Base-by-base conservation (phyloP, 2,888 invertebrate genomes). In the Dimorphilus gyrociliatus region DNA sequence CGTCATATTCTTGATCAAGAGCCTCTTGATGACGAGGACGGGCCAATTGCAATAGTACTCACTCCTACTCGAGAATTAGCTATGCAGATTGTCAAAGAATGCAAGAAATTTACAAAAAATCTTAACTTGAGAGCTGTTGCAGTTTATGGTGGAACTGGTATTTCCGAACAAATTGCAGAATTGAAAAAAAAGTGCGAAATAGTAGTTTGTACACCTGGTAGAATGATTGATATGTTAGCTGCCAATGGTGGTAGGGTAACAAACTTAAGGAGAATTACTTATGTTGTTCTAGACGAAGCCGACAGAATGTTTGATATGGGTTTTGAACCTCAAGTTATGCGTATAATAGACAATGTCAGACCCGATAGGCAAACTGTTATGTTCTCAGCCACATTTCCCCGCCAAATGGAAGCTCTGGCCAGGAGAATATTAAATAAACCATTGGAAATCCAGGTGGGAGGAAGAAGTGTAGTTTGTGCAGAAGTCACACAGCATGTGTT, bases 251-350 rank as follows among this genome's bases (percentile, higher is more conserved):
- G 92, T 39, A 74, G 88, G 43, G 94, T 97, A 2, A 99, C 97
- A 5, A 99, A 99, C 66, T 67, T 97, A 36, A 71, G 82, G n/a
- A 70, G 97, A 24, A 86, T 90, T 23, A 94, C 94, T 0, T 99
- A 92, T 55, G 76, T 97, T 25, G 97, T 99, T 1, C 65, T 99
- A 21, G 97, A 99, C 60, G 97, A 99, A 64, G 97, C 97, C 0
- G 97, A 99, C 63, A 71, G 97, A 24, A 97, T 97, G 97, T 97
- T 97, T 59, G 97, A 99, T 60, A 92, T 97, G 90, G 92, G 92
- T 13, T 99, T 97, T 58, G 97, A 97, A 64, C 90, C 88, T 0
- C 88, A 90, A 70, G 86, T 86, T 4, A 92, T 88, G 85, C 73
- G 86, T 47, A 92, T 99, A 33, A 80, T 97, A 45, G 92, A 94